Evolutionary conservation across 2,113 vertebrate genomes (phyloP).

Genomic region (Leptocoma aspasia): DNA sequence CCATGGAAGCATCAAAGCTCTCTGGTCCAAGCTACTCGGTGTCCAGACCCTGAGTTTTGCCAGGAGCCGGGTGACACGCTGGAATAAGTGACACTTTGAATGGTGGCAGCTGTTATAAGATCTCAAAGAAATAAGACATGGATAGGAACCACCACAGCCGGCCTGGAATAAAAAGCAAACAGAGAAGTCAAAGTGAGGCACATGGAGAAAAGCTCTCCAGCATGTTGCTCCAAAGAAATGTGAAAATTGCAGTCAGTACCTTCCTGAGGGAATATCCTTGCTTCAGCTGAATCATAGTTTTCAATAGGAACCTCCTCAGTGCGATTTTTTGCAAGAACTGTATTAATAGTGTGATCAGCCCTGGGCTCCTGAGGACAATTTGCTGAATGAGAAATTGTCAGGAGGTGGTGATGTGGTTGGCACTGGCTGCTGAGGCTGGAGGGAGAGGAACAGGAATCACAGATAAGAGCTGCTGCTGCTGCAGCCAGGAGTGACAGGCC

Average conservation of each 20-base stretch:
- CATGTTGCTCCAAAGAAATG: neutral
- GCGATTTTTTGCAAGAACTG: neutral
- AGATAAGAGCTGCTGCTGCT: neutral
- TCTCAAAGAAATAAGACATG: neutral
- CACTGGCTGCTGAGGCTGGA: neutral
- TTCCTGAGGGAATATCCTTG: neutral
- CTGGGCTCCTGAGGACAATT: neutral
- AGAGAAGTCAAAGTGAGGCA: neutral
- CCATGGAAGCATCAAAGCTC: neutral
- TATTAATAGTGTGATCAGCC: neutral
- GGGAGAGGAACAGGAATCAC: neutral
- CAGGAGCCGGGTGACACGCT: accelerated
- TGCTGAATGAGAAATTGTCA: neutral
- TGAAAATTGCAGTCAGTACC: neutral
- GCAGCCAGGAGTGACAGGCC: neutral
- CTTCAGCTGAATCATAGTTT: neutral
- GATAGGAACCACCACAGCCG: neutral
- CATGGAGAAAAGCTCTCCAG: neutral
- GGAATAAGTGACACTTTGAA: neutral
- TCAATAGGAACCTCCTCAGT: neutral
- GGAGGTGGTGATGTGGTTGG: neutral
- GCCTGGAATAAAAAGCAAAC: neutral
- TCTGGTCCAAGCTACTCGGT: neutral
- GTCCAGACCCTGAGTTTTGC: neutral
- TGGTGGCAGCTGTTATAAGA: neutral